Evolutionary conservation across 2,113 vertebrate species (phyloP), one percentile per base, ranked within the genome.

Genomic region (Lepus europaeus): DNA sequence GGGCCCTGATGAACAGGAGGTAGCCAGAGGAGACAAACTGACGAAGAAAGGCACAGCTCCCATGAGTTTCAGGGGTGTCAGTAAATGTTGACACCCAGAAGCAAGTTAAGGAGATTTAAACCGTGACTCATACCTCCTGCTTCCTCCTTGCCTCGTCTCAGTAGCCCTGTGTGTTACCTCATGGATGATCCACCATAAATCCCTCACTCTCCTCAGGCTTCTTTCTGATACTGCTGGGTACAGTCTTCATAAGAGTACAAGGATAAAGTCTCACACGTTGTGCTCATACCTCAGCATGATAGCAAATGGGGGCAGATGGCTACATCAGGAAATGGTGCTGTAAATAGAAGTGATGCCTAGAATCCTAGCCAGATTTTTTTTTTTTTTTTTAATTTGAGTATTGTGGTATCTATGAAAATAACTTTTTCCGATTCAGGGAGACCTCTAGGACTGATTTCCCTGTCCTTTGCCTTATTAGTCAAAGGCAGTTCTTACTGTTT

Each of bases 101-200:
- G 61, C 49, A 80, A 89, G 77, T 31, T 68, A 49, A 51, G 23
- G 39, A 77, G 83, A 66, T 63, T 82, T 92, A 68, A 87, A 81
- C 45, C 68, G 13, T 27, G 49, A 45, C 5, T 69, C 31, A 17
- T 23, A n/a, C 22, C 9, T 27, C 59, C 68, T 49, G 25, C 31
- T 25, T 3, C 2, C 2, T 0, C 16, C 69, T 33, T 13, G 2
- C 2, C 11, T 20, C 25, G 0, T 72, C 70, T 39, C 77, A 45
- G 0, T 68, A 70, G 27, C 27, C 79, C 78, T 45, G 51, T 56
- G 23, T 8, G 49, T 33, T 81, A 2, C 82, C 63, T 51, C 8
- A 22, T 9, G 14, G 45, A 8, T 68, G 31, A 13, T 86, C 31
- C 82, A 61, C 45, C 63, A 53, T 31, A 78, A 92, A 23, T 20